Evolutionary conservation across 2,888 invertebrate genomes (phyloP).

Genomic region (Oscheius sp.): DNA sequence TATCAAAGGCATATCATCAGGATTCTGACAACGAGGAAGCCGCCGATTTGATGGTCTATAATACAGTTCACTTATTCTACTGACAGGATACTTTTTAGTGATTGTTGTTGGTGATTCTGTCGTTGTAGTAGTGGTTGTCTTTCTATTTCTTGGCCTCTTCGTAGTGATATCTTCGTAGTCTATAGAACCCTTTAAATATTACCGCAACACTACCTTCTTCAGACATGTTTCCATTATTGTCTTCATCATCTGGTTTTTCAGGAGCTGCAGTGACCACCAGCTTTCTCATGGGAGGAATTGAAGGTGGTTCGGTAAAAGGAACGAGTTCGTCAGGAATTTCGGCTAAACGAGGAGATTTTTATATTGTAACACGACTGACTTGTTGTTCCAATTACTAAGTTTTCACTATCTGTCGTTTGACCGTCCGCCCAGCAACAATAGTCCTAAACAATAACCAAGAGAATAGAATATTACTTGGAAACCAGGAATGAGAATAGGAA

Average conservation of each 20-base stretch:
- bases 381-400: constrained; percentile 34
- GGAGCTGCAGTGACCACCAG: constrained; percentile 16
- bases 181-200: neutral
- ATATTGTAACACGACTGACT: constrained; percentile 4
- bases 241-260: constrained; percentile 32
- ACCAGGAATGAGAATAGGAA: constrained; percentile 58
- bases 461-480: constrained; percentile 45
- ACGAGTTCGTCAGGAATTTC: constrained; percentile 25
- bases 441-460: constrained; percentile 34
- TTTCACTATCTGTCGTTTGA: constrained; percentile 34
- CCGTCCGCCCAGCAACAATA: constrained; percentile 58
- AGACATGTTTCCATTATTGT: constrained; percentile 19
- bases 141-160: constrained; percentile 36
- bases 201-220: neutral
- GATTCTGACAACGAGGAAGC: constrained; percentile 54
- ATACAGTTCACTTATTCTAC: neutral
- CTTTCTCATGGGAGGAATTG: constrained; percentile 15
- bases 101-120: constrained; percentile 38
- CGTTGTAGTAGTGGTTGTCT: constrained; percentile 41
- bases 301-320: constrained; percentile 15
- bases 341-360: constrained; percentile 10
- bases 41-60: constrained; percentile 46
- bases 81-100: constrained; percentile 6
- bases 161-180: constrained; percentile 28
- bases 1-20: constrained; percentile 50